phyloP scores from a whole-genome alignment of 2,113 vertebrate genomes.

The Leptobrachium leishanense region DNA sequence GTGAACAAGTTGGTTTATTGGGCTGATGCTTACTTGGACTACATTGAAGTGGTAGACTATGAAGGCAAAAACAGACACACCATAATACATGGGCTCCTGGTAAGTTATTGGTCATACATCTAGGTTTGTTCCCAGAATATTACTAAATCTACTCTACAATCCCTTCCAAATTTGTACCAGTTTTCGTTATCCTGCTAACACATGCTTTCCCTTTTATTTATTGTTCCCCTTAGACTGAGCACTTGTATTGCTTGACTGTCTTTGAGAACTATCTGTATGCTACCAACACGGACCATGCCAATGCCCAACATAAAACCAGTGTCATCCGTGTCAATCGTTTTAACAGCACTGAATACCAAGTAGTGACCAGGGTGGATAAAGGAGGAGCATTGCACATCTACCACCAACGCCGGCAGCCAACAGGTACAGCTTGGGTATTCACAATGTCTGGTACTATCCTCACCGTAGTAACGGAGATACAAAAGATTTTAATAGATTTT shows the following conservation, averaged over 20 bases:
- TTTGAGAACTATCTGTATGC: conserved; percentile 97
- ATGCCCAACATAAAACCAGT: conserved; percentile 92
- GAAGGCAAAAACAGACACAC: conserved; percentile 96
- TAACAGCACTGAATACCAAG: conserved; percentile 92
- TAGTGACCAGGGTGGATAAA: conserved; percentile 90
- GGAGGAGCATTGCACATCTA: conserved; percentile 91
- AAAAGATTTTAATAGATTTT: too few relatives aligned
- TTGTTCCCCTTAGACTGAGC: conserved; percentile 77
- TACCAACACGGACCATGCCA: conserved; percentile 93
- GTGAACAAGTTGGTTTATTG: conserved; percentile 95
- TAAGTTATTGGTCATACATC: conserved; percentile 61
- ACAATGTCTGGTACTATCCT: background rate
- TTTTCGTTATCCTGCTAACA: too few relatives aligned
- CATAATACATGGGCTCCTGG: conserved; percentile 93
- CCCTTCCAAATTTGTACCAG: too few relatives aligned
- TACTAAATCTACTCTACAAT: too few relatives aligned
- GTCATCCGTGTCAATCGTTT: conserved; percentile 95
- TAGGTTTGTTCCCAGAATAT: too few relatives aligned
- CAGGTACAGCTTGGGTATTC: conserved; percentile 66
- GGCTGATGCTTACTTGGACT: conserved; percentile 96
- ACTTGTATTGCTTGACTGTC: conserved; percentile 89
- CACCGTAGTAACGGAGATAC: too few relatives aligned
- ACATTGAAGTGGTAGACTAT: conserved; percentile 95
- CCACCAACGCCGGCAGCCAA: conserved; percentile 91
- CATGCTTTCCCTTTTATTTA: background rate